Evolutionary conservation across 2,888 invertebrate species (phyloP), one percentile per base, ranked within the genome.

Genomic region (Leucozona laternaria): DNA sequence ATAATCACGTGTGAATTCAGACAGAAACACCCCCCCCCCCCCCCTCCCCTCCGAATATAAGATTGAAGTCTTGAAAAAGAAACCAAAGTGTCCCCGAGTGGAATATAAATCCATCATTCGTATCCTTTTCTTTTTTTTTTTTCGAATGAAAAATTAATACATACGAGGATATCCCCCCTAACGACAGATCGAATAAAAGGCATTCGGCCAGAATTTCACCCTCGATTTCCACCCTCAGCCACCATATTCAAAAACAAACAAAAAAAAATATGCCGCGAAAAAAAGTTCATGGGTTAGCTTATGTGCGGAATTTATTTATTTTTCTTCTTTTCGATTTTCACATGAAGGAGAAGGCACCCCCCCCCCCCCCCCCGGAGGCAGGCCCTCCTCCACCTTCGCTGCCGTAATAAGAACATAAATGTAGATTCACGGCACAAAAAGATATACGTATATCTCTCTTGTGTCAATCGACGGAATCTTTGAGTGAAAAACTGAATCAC

Each of bases 81-180:
- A 68, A 34, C 34, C 48, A 50, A 68, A 50, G 31, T 17, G 31
- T 45, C 37, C 53, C 68, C 68, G 53, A 68, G 68, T 53, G 68
- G 68, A 68, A 68, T 53, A 68, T 68, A 68, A 53, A 68, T 68
- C 25, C 25, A 68, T 68, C 68, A 53, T 53, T 68, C 0, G 8
- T 25, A 68, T 68, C 53, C 68, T 50, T 31, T 48, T 15, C 28
- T 48, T 50, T 28, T 28, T 28, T 45, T 22, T 37, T 8, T 48
- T 8, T 17, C 0, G 10, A 25, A 28, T 1, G 3, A n/a, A 53
- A 53, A 53, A 45, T n/a, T 53, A 53, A 53, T 25, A 53, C 25
- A 53, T 22, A 0, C 28, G 6, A 2, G 6, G 13, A 22, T 22
- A 20, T 11, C 50, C 15, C 7, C 22, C 13, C 3, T 6, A n/a